Conservation (phyloP, 2,113 vertebrate species). For the Xiphorhynchus elegans region DNA sequence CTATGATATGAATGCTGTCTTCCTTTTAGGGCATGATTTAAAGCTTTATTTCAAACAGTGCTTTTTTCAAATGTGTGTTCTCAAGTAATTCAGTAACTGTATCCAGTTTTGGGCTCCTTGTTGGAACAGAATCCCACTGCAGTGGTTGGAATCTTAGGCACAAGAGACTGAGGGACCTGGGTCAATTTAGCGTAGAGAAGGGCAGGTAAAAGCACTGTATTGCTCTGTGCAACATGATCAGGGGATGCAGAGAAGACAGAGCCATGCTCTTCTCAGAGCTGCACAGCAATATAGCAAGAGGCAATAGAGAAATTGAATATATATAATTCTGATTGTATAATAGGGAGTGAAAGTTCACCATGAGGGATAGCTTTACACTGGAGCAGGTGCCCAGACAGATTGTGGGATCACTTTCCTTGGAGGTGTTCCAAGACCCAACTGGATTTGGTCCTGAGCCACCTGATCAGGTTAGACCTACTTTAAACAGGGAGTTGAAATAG, state of each 20-base stretch:
- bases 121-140: rapidly evolving
- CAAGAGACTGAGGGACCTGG: neutral
- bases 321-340: neutral
- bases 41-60: neutral
- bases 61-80: neutral
- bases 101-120: neutral
- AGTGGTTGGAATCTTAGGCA: neutral
- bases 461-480: neutral
- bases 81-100: neutral
- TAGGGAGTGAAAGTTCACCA: neutral
- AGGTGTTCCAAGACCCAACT: neutral
- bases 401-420: neutral
- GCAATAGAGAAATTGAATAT: neutral
- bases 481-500: neutral
- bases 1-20: neutral
- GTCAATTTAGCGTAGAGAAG: neutral
- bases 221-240: rapidly evolving
- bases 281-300: neutral
- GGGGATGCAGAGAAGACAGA: neutral
- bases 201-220: neutral
- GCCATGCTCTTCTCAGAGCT: neutral
- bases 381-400: neutral
- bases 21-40: neutral
- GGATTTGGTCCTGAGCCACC: neutral
- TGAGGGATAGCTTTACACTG: neutral